These are phyloP conservation scores for Pongo pygmaeus DNA, from an alignment of 2,113 vertebrate genomes.

Conservation along the genomic window DNA sequence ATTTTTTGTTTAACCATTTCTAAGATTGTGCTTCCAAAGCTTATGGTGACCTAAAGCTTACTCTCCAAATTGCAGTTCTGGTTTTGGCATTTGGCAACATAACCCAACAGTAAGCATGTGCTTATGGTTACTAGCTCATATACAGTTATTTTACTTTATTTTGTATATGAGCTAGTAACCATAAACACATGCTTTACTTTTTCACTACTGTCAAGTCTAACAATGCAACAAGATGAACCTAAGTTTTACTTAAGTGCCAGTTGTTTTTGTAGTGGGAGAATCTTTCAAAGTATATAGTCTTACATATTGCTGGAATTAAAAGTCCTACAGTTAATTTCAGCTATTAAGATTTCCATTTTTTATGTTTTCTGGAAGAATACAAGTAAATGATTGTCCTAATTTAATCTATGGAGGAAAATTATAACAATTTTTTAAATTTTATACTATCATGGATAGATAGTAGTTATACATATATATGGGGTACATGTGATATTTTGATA, in stretches of 20 bases:
- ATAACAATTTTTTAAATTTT: not conserved
- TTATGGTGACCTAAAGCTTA: not conserved
- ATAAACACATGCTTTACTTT: not conserved
- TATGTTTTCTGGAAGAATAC: not conserved
- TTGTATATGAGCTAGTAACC: not conserved
- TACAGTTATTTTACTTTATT: not conserved
- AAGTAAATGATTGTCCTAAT: not conserved
- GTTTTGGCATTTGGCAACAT: not conserved
- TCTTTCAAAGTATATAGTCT: not conserved
- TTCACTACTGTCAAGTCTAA: not conserved
- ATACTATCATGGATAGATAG: no score
- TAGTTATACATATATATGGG: no score
- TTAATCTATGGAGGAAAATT: not conserved
- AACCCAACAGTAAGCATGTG: not conserved
- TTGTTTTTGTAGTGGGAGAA: not conserved
- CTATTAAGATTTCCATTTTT: not conserved
- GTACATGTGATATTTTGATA: no score
- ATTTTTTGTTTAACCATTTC: not conserved
- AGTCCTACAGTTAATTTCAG: slow-evolving; percentile 6
- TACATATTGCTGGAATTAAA: not conserved
- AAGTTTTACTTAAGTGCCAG: not conserved
- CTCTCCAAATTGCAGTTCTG: not conserved
- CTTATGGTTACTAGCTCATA: not conserved
- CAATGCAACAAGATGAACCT: not conserved
- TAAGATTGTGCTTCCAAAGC: not conserved